phyloP scores from a whole-genome alignment of 2,113 vertebrate genomes.

The Carlito syrichta region DNA sequence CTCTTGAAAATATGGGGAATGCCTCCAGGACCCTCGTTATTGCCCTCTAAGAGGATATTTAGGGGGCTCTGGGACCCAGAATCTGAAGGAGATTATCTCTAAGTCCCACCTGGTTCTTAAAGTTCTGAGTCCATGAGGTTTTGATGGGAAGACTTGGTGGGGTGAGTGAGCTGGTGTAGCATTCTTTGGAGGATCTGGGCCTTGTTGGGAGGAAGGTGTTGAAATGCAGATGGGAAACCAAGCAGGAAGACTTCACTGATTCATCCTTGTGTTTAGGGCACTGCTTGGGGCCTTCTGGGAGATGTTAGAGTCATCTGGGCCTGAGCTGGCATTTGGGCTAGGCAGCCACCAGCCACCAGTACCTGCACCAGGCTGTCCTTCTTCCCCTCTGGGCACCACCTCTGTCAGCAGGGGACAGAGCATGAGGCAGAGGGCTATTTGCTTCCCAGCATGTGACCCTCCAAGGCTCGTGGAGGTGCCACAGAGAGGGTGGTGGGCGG shows the following conservation, averaged over 20 bases:
- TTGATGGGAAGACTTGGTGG: not conserved
- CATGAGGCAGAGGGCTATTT: not conserved
- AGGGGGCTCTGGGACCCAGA: not conserved
- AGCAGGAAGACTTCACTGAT: not conserved
- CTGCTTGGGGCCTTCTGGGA: not conserved
- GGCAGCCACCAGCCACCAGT: not conserved
- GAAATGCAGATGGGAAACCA: not conserved
- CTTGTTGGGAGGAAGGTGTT: too few relatives aligned
- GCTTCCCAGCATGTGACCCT: not conserved
- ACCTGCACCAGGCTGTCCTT: not conserved
- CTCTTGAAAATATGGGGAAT: not conserved
- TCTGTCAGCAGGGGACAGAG: not conserved
- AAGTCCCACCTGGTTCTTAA: not conserved
- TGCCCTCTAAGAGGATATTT: not conserved
- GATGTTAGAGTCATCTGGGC: not conserved
- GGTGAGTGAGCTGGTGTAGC: rapidly evolving
- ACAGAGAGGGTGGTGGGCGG: not conserved
- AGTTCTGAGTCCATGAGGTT: not conserved
- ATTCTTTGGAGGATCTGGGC: not conserved
- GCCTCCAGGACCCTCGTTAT: not conserved
- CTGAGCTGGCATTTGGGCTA: too few relatives aligned
- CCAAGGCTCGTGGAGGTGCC: not conserved
- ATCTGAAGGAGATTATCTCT: not conserved
- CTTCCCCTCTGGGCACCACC: not conserved
- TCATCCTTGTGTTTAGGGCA: not conserved